Percentiles rank a stretch among this genome's conserved stretches.
phyloP scores from a whole-genome alignment of 2,888 invertebrate genomes.

The Calameuta idolon region DNA sequence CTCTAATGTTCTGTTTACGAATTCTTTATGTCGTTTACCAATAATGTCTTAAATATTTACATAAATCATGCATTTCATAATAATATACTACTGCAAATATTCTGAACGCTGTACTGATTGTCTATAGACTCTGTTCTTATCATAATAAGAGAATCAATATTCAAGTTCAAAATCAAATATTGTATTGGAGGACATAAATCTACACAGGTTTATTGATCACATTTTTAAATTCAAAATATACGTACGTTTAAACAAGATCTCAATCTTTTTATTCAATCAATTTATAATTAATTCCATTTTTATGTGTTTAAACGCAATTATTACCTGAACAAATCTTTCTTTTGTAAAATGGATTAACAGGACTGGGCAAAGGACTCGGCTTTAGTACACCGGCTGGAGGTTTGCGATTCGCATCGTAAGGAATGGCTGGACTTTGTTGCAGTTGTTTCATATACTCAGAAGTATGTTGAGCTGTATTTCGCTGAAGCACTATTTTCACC shows the following conservation, averaged over 20 bases:
- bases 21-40: not conserved
- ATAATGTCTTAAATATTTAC: not conserved
- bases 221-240: not conserved
- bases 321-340: constrained; percentile 63
- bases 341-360: constrained; percentile 83
- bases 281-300: not conserved
- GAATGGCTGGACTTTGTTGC: constrained; percentile 78
- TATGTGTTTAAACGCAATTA: not conserved
- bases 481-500: constrained; percentile 79
- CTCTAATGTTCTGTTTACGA: not conserved
- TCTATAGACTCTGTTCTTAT: not conserved
- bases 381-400: constrained; percentile 83
- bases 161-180: not conserved
- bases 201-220: not conserved
- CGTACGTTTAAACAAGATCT: not conserved
- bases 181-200: not conserved
- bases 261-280: not conserved
- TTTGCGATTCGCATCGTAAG: constrained; percentile 78
- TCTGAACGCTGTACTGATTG: not conserved
- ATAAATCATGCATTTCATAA: not conserved
- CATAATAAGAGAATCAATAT: not conserved
- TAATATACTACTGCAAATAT: not conserved
- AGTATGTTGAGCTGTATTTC: constrained; percentile 79
- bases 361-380: constrained; percentile 75
- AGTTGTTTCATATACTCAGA: constrained; percentile 81